Evolutionary conservation across 2,888 invertebrate genomes (phyloP), one percentile per base, ranked within the genome.

Genomic region (Kryphioiulus occultus): DNA sequence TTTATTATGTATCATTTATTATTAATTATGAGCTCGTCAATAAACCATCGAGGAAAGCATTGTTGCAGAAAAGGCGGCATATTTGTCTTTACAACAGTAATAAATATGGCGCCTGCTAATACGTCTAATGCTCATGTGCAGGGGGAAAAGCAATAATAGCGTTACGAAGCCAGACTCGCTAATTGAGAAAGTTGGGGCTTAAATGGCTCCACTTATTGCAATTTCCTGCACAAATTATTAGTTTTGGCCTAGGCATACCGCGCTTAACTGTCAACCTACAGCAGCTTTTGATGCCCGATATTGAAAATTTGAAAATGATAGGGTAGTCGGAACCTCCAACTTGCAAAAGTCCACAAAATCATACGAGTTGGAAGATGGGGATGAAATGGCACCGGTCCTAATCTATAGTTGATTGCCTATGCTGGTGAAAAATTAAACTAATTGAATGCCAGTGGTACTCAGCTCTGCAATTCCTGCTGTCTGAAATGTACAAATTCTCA

Each of bases 261-360:
- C 59, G 59, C 59, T 59, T 22, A 59, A 59, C 59, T 59, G 59
- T 59, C 59, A 59, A 59, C 59, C 59, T 59, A 59, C 59, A 59
- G 59, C 59, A 59, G 59, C 59, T 59, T 22, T 5, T 59, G 59
- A 59, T 22, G 59, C 59, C 22, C 59, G 22, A 59, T 59, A 59
- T 59, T 59, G 59, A 59, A 59, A 59, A 59, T 59, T 59, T 59
- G 59, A 59, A 59, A 59, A 59, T 59, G 59, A 59, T 59, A 59
- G 59, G 59, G 59, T 59, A 59, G 59, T 59, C 59, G 59, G 59
- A 59, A 59, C 59, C 59, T 59, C 15, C 22, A 59, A 59, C 59
- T 59, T 59, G 22, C 59, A 22, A 59, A n/a, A 22, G 59, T 7
- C 22, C 59, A 9, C 59, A 1, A 59, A 59, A 59, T 59, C 5